phyloP scores from a whole-genome alignment of 2,113 vertebrate genomes.

The Eptesicus fuscus region DNA sequence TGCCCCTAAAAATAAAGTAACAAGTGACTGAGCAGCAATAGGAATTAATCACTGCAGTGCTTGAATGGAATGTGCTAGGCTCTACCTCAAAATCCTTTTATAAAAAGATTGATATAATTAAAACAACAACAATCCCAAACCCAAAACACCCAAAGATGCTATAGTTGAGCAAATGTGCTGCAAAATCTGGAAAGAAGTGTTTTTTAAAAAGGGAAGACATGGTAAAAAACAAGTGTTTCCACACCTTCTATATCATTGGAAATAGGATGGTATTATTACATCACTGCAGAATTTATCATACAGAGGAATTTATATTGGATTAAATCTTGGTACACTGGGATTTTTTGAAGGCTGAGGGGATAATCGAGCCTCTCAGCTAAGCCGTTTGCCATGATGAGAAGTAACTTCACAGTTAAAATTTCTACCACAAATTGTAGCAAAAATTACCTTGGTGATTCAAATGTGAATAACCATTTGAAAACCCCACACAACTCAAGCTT shows the following conservation, averaged over 20 bases:
- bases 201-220: neutral
- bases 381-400: conserved; percentile 35
- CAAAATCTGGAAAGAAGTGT: conserved; percentile 41
- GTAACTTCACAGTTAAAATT: conserved; percentile 56
- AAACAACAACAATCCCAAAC: conserved; percentile 13
- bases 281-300: conserved; percentile 65
- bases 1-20: conserved; percentile 90
- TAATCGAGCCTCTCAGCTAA: conserved; percentile 44
- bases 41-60: conserved; percentile 83
- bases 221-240: conserved; percentile 53
- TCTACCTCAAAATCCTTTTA: conserved; percentile 84
- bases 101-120: conserved; percentile 83
- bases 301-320: conserved; percentile 59
- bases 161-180: conserved; percentile 58
- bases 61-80: conserved; percentile 84
- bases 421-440: conserved; percentile 26
- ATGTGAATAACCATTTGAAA: conserved; percentile 38
- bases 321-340: conserved; percentile 52
- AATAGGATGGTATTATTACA: conserved; percentile 69
- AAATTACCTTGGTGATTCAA: conserved; percentile 51
- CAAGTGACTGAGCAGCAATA: conserved; percentile 86
- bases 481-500: neutral
- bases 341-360: conserved; percentile 50
- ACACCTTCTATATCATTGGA: conserved; percentile 53
- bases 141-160: conserved; percentile 65